Base-by-base conservation (phyloP, 1,140 invertebrate species). In the Trachymyrmex septentrionalis region DNA sequence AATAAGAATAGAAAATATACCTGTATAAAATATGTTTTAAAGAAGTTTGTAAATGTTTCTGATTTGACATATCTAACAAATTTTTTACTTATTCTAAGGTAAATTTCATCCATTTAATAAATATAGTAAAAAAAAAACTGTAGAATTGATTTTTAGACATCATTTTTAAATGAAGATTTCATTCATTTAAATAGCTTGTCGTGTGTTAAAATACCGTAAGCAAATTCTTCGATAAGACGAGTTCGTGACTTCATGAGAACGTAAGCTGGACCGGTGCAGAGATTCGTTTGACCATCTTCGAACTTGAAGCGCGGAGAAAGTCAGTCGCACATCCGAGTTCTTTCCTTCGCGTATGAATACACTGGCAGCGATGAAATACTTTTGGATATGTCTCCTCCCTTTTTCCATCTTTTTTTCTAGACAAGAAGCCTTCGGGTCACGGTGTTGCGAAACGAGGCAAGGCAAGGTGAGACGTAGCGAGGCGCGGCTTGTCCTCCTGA, bases 401-500 rank as follows among this genome's bases (percentile, higher is more conserved):
- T 88, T 92, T 92, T 88, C 81, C 50, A 63, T 73, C 21, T 71
- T 73, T 87, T 92, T 92, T 88, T 90, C 86, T 92, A 94, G 90
- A 87, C 91, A 90, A 90, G 72, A 91, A 92, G 85, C 86, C 92
- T 95, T 94, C 90, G 93, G 94, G 94, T 95, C 94, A 94, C 88
- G 88, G 76, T 90, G 92, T 94, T 38, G 55, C 14, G 53, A 34
- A 3, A 38, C 10, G 76, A 48, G 57, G 38, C 21, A 34, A 77
- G 38, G 59, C 63, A 93, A 73, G 88, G 81, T 88, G 92, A 69
- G 64, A 53, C 50, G 64, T 1, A 67, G 38, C 91, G 92, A 94
- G 89, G 94, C 93, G 94, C 94, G 94, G 93, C 92, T 85, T 53
- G 91, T 92, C 89, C 91, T 92, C 92, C 90, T 86, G 88, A 88